These are phyloP conservation scores for Muschampia plurimacula DNA, from an alignment of 2,888 invertebrate genomes.

Conservation along the genomic window DNA sequence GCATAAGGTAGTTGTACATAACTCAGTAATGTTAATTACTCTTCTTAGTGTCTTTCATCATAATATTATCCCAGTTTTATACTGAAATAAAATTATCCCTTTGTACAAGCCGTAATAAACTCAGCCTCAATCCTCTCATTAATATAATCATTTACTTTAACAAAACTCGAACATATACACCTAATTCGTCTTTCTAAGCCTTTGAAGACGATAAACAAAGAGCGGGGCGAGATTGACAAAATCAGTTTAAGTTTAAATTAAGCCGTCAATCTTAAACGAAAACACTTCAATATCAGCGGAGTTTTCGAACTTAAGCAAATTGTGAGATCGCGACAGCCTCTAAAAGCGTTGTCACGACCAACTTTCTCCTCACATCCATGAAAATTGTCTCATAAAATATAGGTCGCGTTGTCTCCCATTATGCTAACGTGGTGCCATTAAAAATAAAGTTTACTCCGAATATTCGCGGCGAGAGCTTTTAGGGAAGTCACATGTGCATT, in stretches of 20 bases:
- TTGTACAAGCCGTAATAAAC: conserved; percentile 4
- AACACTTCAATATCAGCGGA: conserved; percentile 49
- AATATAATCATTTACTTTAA: conserved; percentile 12
- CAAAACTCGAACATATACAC: conserved; percentile 8
- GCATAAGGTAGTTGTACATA: no score
- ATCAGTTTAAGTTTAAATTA: conserved; percentile 42
- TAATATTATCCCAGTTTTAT: not conserved
- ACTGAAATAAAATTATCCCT: not conserved
- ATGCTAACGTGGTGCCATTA: conserved; percentile 77
- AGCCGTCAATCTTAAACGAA: conserved; percentile 47
- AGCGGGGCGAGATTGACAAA: conserved; percentile 21
- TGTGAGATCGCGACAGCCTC: conserved; percentile 56
- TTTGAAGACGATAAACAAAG: conserved; percentile 20
- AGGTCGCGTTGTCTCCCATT: conserved; percentile 80
- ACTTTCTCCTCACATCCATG: conserved; percentile 70
- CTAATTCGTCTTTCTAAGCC: conserved; percentile 7
- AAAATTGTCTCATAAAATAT: conserved; percentile 79
- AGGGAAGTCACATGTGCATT: conserved; percentile 81
- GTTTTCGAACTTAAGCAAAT: conserved; percentile 57
- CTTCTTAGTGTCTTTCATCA: not conserved
- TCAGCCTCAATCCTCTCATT: not conserved
- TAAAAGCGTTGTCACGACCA: conserved; percentile 76
- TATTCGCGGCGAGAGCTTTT: conserved; percentile 75
- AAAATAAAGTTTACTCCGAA: conserved; percentile 77
- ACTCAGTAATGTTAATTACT: not conserved